Percentiles rank a stretch among this genome's conserved stretches.
phyloP scores from a whole-genome alignment of 2,113 vertebrate species.

The Ctenomys sociabilis region DNA sequence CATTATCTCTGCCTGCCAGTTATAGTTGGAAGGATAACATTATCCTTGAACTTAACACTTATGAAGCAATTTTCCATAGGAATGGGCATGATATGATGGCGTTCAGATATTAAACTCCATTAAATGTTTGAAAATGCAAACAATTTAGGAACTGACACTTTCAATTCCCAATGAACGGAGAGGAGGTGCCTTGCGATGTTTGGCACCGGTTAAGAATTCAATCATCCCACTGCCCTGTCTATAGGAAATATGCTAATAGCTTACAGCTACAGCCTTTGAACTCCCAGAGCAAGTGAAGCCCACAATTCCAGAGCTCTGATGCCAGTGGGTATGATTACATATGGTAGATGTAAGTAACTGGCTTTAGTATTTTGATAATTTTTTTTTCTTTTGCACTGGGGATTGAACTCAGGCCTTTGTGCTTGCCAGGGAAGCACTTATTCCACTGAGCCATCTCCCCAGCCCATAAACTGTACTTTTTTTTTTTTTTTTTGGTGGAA shows the following conservation, averaged over 20 bases:
- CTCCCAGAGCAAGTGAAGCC: conserved; percentile 38
- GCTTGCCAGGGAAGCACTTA: too few relatives aligned
- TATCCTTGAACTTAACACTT: conserved; percentile 78
- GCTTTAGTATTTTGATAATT: too few relatives aligned
- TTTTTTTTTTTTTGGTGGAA: too few relatives aligned
- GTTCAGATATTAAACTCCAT: conserved; percentile 75
- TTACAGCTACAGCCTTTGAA: conserved; percentile 72
- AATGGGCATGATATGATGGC: conserved; percentile 24
- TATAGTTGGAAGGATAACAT: conserved; percentile 64
- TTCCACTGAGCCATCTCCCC: too few relatives aligned
- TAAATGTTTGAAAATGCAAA: conserved; percentile 82
- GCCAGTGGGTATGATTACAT: conserved; percentile 54
- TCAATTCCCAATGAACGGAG: conserved; percentile 83
- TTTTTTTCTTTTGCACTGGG: too few relatives aligned
- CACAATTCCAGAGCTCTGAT: background rate
- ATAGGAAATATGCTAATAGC: conserved; percentile 70
- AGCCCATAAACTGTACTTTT: too few relatives aligned
- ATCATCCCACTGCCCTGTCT: conserved; percentile 52
- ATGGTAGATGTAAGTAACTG: conserved; percentile 70
- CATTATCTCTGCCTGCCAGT: conserved; percentile 71
- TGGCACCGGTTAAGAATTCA: conserved; percentile 81
- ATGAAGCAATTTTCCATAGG: conserved; percentile 79
- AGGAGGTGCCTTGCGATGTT: conserved; percentile 69
- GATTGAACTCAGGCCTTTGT: too few relatives aligned
- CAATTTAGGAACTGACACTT: conserved; percentile 87